phyloP scores from a whole-genome alignment of 2,113 vertebrate genomes.

The Sylvietta virens region DNA sequence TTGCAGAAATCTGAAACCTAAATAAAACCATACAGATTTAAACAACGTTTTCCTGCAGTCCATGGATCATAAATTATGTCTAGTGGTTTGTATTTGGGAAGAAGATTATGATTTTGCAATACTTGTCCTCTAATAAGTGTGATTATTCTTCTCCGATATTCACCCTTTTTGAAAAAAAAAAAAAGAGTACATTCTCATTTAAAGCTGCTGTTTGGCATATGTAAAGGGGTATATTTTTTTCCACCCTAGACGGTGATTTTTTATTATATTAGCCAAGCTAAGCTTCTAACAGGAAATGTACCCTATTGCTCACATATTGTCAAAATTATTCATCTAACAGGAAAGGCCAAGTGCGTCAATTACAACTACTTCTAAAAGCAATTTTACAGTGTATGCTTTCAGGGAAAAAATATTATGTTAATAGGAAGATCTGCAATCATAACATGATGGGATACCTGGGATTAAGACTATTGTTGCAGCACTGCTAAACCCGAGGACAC shows the following conservation, averaged over 20 bases:
- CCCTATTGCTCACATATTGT: neutral
- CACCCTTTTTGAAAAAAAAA: neutral
- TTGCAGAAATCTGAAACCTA: neutral
- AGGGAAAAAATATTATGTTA: neutral
- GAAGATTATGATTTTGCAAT: neutral
- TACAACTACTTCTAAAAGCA: neutral
- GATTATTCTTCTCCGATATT: neutral
- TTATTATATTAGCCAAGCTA: neutral
- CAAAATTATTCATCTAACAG: slow-evolving; percentile 30
- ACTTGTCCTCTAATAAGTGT: neutral
- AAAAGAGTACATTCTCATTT: neutral
- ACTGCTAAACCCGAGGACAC: neutral
- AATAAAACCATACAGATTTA: neutral
- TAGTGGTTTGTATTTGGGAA: neutral
- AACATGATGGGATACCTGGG: neutral
- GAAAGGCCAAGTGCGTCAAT: slow-evolving; percentile 25
- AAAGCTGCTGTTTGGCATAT: neutral
- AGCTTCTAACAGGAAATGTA: neutral
- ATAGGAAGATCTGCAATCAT: neutral
- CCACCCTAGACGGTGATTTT: neutral
- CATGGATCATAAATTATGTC: neutral
- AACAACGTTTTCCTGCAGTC: neutral
- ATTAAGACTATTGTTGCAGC: neutral
- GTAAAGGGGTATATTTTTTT: neutral
- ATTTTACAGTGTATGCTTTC: neutral